Percentiles rank a stretch among this genome's conserved stretches.
These are phyloP conservation scores for Nanger granti DNA, from an alignment of 2,113 vertebrate genomes.

Conservation along the genomic window DNA sequence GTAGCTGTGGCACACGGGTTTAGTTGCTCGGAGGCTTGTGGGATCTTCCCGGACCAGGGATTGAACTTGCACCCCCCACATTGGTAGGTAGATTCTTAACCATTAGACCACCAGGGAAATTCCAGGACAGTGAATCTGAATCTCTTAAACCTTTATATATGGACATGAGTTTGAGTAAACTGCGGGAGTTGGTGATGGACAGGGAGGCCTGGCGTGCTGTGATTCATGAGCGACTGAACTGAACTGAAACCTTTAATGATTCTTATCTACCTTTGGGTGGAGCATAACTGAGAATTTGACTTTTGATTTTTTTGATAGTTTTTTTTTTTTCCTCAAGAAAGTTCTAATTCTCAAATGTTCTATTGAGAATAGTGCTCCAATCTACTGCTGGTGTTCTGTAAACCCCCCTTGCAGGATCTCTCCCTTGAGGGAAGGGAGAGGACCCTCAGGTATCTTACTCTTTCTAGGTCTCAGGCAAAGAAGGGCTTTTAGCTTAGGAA, in stretches of 20 bases:
- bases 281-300: background rate
- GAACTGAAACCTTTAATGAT: background rate
- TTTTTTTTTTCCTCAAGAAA: background rate
- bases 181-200: no score
- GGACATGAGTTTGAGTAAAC: no score
- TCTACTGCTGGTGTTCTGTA: background rate
- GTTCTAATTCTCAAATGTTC: background rate
- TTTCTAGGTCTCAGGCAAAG: background rate
- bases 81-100: background rate
- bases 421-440: background rate
- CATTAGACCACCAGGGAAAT: background rate
- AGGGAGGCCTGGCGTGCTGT: no score
- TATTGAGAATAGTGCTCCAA: background rate
- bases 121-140: background rate
- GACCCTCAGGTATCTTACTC: background rate
- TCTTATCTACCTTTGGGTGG: background rate
- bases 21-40: background rate
- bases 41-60: background rate
- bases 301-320: background rate
- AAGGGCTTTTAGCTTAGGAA: background rate
- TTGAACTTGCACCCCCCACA: background rate
- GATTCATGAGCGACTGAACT: no score
- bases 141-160: background rate
- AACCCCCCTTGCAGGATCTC: background rate
- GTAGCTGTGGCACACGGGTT: background rate